A percentile compares a stretch with the other conserved stretches of the same genome.
These are phyloP conservation scores for Petrocephalus sullivani DNA, from an alignment of 2,797 vertebrate genomes.

Conservation along the genomic window DNA sequence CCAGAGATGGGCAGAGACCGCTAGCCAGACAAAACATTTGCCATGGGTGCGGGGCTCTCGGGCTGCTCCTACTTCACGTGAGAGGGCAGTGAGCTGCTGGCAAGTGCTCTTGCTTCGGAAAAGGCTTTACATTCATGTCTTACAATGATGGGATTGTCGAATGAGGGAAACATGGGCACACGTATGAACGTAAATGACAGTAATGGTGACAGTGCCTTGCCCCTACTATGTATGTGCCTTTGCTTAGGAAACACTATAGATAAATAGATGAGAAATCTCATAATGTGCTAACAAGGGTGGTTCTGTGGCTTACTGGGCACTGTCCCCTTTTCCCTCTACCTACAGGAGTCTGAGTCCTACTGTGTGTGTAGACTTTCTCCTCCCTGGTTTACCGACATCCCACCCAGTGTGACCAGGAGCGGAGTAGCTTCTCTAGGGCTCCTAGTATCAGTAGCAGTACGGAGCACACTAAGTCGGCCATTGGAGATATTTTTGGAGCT, in stretches of 20 bases:
- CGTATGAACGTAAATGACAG: background rate
- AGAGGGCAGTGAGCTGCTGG: background rate
- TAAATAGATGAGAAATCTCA: background rate
- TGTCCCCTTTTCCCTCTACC: background rate
- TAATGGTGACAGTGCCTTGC: background rate
- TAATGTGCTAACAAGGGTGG: background rate
- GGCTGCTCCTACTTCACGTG: background rate
- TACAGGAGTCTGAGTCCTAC: background rate
- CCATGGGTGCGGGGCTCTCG: background rate
- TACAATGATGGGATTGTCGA: background rate
- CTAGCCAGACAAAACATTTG: constrained; percentile 29
- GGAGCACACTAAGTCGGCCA: too few relatives aligned
- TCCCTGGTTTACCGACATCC: background rate
- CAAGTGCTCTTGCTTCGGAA: background rate
- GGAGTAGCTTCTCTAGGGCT: too few relatives aligned
- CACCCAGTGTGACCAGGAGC: background rate
- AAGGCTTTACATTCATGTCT: background rate
- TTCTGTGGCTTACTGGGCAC: background rate
- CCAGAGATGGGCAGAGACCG: constrained; percentile 4
- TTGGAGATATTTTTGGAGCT: too few relatives aligned
- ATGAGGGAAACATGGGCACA: background rate
- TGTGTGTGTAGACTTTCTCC: background rate
- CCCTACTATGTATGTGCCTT: background rate
- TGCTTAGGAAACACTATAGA: background rate
- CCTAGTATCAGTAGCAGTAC: too few relatives aligned